These are phyloP conservation scores for Chlorospingus flavigularis DNA, from an alignment of 2,797 vertebrate genomes.

Conservation along the genomic window DNA sequence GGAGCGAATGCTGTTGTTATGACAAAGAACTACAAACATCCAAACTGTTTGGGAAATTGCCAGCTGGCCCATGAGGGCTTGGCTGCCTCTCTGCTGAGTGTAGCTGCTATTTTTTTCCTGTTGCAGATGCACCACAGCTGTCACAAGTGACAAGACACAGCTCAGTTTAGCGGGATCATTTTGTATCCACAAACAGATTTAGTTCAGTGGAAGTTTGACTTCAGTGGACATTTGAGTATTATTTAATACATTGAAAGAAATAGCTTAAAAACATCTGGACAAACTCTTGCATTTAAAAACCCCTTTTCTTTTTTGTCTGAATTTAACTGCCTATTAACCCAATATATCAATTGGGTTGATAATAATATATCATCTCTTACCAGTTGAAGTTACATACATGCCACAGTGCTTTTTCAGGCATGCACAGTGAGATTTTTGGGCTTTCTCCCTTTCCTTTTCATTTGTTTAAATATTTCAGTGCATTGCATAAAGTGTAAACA, in stretches of 20 bases:
- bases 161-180: neutral
- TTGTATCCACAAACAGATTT: neutral
- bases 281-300: neutral
- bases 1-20: neutral
- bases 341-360: neutral
- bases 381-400: neutral
- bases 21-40: neutral
- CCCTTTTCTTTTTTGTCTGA: neutral
- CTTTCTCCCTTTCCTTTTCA: neutral
- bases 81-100: neutral
- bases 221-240: neutral
- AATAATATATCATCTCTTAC: neutral
- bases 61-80: neutral
- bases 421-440: neutral
- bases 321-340: neutral
- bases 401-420: neutral
- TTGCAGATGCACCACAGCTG: neutral
- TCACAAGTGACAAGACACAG: neutral
- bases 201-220: neutral
- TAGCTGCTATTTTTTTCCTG: neutral
- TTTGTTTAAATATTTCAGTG: neutral
- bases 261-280: neutral
- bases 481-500: conserved; percentile 16
- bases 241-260: neutral
- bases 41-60: neutral